phyloP scores from a whole-genome alignment of 2,888 invertebrate species.

The Alloscopus bannaensis region DNA sequence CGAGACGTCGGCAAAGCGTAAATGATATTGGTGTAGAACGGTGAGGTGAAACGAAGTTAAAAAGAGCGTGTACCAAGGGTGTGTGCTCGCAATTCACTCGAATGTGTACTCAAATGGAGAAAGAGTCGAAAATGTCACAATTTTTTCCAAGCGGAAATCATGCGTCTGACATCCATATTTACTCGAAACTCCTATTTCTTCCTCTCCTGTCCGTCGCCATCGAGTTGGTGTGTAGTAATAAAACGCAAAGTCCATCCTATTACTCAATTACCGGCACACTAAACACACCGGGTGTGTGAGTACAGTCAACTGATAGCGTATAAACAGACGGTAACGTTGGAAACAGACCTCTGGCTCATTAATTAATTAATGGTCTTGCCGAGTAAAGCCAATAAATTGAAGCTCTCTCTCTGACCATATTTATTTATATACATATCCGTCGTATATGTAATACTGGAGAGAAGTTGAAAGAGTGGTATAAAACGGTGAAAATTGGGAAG shows the following conservation, averaged over 20 bases:
- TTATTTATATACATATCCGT: conserved; percentile 5
- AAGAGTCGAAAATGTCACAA: conserved; percentile 16
- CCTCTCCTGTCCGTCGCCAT: no score
- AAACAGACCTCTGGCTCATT: conserved; percentile 26
- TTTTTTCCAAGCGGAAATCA: conserved; percentile 26
- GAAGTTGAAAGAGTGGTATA: neutral
- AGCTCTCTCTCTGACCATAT: neutral
- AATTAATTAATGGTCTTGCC: conserved; percentile 26
- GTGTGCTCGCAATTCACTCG: no score
- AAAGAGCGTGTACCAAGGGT: no score
- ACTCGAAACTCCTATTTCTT: neutral
- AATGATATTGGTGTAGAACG: no score
- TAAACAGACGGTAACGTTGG: conserved; percentile 6
- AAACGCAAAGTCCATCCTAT: conserved; percentile 7
- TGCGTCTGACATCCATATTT: conserved; percentile 31
- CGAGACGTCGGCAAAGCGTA: no score
- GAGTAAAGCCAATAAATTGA: conserved; percentile 7
- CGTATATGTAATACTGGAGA: neutral
- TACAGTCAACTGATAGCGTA: neutral
- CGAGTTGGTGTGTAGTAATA: conserved; percentile 5
- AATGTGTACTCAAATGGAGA: no score
- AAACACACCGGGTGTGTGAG: neutral
- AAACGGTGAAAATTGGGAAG: no score
- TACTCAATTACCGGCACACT: neutral
- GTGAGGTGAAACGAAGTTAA: no score